A percentile compares a stretch with the other conserved stretches of the same genome.
These are phyloP conservation scores for Drosophila sordidapex DNA, from an alignment of 2,888 invertebrate species.

Conservation along the genomic window DNA sequence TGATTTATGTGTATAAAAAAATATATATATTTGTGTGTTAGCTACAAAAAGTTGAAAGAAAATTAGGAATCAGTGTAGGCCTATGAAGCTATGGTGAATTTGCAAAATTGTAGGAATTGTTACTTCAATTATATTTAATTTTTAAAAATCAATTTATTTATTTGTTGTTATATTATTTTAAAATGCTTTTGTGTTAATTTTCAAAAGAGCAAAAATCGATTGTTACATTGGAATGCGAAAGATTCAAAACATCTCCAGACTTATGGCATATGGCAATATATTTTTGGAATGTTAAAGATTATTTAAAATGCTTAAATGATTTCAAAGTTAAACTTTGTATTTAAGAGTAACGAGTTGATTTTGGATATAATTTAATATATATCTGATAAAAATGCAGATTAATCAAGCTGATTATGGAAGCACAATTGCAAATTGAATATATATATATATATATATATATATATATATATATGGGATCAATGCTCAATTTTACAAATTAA, in stretches of 20 bases:
- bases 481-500: constrained; percentile 5
- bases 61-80: background rate
- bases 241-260: background rate
- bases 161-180: too few relatives aligned
- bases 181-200: background rate
- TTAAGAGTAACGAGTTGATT: background rate
- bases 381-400: background rate
- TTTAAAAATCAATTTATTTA: background rate
- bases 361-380: background rate
- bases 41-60: background rate
- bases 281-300: background rate
- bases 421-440: too few relatives aligned
- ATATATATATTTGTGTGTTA: constrained; percentile 8
- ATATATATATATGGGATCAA: too few relatives aligned
- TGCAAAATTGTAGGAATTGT: background rate
- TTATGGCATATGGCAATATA: background rate
- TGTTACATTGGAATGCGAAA: background rate
- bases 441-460: too few relatives aligned
- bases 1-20: background rate
- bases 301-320: background rate
- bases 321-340: background rate
- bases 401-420: too few relatives aligned
- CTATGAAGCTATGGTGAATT: background rate
- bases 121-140: background rate
- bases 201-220: too few relatives aligned